Base-by-base conservation (phyloP, 2,113 vertebrate genomes). In the Sinosuthora webbiana region DNA sequence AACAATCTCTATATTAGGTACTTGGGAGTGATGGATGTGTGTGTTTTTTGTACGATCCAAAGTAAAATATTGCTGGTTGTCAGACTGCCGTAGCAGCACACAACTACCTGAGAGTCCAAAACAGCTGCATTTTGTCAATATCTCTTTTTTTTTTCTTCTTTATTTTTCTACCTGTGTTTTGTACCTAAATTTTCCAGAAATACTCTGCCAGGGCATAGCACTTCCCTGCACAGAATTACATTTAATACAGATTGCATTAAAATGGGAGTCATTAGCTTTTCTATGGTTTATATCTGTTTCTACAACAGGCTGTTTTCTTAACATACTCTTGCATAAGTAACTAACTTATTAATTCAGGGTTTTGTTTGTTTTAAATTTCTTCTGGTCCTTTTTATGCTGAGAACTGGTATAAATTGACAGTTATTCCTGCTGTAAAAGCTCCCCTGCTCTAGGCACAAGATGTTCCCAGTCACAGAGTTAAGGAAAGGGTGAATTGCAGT, bases 41-140 rank as follows among this genome's bases (percentile, higher is more conserved):
- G 89, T 93, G 87, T 1, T 53, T 78, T 87, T 94, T 88, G 19
- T 86, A 83, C 63, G 81, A 42, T 74, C 86, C 50, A 59, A 41
- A 91, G 87, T 95, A 88, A 95, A 96, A 92, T 90, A 91, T 86
- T 96, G 82, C 87, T 67, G 85, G 59, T 95, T 95, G 76, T 84
- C 83, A n/a, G 60, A 13, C 39, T 78, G 64, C 83, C 90, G 2
- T 21, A 83, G 74, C 71, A 77, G 80, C 77, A 22, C 31, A 13
- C 62, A 67, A 37, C 64, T 70, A 92, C 76, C 73, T 31, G 35
- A 67, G 83, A 77, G 55, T 50, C 80, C 76, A 55, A 67, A 87
- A 13, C 68, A 93, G 75, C 68, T 94, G 84, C 64, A 35, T 77
- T 92, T 64, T 85, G 16, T 91, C 83, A 64, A 44, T 62, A n/a